phyloP scores from a whole-genome alignment of 2,113 vertebrate genomes.

The Tapirus terrestris region DNA sequence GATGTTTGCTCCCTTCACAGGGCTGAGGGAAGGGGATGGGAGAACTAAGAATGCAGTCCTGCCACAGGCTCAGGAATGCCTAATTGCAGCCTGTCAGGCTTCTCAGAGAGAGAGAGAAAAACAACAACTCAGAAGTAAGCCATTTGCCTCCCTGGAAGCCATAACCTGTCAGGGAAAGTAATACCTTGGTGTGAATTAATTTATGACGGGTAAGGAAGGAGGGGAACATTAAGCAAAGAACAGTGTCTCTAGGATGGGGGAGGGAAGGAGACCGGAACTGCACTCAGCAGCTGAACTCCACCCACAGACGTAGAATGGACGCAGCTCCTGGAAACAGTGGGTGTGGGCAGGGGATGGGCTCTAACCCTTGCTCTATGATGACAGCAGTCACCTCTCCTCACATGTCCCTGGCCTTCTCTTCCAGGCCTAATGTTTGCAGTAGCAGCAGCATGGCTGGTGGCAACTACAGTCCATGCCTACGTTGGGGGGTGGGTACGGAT shows the following conservation, averaged over 20 bases:
- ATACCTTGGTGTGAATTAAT: constrained; percentile 50
- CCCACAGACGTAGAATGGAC: neutral
- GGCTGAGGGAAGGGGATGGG: neutral
- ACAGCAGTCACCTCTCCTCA: neutral
- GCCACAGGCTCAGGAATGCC: neutral
- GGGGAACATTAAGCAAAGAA: neutral
- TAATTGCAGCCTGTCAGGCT: constrained; percentile 48
- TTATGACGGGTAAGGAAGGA: constrained; percentile 45
- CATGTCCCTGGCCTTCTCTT: neutral
- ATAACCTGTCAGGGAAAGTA: constrained; percentile 32
- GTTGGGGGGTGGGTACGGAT: neutral
- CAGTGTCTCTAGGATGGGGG: neutral
- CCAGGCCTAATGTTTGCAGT: neutral
- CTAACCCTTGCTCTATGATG: neutral
- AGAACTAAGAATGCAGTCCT: neutral
- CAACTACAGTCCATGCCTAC: neutral
- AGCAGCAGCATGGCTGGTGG: neutral
- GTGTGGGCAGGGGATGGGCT: rapidly evolving
- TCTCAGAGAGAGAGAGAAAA: neutral
- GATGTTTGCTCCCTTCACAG: constrained; percentile 34
- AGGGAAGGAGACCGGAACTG: neutral
- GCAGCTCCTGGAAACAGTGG: rapidly evolving
- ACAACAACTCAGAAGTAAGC: constrained; percentile 24
- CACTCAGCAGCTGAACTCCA: neutral
- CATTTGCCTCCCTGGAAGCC: constrained; percentile 61